Evolutionary conservation across 2,888 invertebrate species (phyloP), one percentile per base, ranked within the genome.

Genomic region (Leptinotarsa peninsularis): DNA sequence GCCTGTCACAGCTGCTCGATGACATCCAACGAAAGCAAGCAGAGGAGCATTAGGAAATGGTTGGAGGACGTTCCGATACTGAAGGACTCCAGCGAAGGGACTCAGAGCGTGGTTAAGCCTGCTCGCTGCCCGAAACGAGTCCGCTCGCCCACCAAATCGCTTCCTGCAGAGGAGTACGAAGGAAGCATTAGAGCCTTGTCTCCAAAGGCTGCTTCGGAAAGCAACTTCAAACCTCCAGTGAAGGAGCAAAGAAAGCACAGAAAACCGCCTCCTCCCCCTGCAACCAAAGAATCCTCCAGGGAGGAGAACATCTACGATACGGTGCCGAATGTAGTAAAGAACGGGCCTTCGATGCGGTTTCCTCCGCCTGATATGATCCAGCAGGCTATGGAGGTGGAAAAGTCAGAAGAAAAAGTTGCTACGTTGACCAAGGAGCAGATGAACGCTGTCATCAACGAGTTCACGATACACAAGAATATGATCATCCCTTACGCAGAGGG

Each of bases 1-100:
- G 89, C 90, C 1, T 92, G 92, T 84, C 88, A 89, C 17, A 91
- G 89, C 77, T 92, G 92, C 81, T 83, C 89, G 0, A 87, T 88
- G 43, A 87, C 89, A 56, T 89, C 89, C 66, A 91, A 91, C 85
- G 94, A 94, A 56, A 93, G 93, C 83, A 94, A 94, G 85, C 93
- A 94, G 83, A 91, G 90, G 81, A 94, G 93, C 84, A 94, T 94
- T 67, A 90, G 93, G 77, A 92, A 93, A 86, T 94, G 94, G 94
- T 86, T 94, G 58, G 94, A 94, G 87, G 92, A 93, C 81, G 93
- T 94, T 68, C 93, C 94, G 4, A 77, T 86, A n/a, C 79, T 86
- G 23, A 85, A 86, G 80, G 70, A 66, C 17, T 67, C 74, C 14
- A 76, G 67, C 27, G 67, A 73, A 14, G 49, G 49, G 14, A 27